Conservation (phyloP, 2,888 invertebrate species). For the Agrotis puta region DNA sequence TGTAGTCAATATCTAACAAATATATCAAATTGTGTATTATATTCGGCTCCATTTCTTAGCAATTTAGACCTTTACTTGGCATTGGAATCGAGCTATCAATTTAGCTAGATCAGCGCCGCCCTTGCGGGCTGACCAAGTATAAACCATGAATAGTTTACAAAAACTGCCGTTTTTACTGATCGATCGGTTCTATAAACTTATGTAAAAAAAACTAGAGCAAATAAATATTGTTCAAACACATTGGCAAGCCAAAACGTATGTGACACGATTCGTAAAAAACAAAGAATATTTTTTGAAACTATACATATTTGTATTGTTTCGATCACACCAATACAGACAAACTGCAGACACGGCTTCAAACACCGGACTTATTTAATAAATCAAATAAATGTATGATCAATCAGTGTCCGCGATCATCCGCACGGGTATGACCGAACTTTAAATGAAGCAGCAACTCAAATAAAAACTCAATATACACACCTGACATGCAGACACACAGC, state of each 20-base stretch:
- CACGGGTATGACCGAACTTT: background rate
- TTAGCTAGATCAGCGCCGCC: background rate
- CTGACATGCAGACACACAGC: slow-evolving; percentile 51
- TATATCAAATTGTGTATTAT: background rate
- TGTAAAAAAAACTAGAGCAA: background rate
- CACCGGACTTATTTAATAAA: no score
- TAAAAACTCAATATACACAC: slow-evolving; percentile 43
- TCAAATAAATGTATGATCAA: no score
- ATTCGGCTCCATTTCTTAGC: no score
- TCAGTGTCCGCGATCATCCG: no score
- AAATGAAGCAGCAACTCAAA: slow-evolving; percentile 34
- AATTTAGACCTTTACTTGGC: background rate
- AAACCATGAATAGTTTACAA: no score
- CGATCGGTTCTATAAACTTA: background rate
- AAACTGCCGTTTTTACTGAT: no score
- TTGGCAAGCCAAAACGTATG: background rate
- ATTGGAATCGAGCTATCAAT: background rate
- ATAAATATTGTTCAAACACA: background rate
- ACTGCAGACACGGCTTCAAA: no score
- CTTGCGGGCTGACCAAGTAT: background rate
- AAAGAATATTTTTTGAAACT: no score
- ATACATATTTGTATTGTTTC: no score
- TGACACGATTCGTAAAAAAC: no score
- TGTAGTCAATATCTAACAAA: background rate
- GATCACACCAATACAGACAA: no score